Evolutionary conservation across 1,140 invertebrate genomes (phyloP).

Genomic region (Magallana gigas): DNA sequence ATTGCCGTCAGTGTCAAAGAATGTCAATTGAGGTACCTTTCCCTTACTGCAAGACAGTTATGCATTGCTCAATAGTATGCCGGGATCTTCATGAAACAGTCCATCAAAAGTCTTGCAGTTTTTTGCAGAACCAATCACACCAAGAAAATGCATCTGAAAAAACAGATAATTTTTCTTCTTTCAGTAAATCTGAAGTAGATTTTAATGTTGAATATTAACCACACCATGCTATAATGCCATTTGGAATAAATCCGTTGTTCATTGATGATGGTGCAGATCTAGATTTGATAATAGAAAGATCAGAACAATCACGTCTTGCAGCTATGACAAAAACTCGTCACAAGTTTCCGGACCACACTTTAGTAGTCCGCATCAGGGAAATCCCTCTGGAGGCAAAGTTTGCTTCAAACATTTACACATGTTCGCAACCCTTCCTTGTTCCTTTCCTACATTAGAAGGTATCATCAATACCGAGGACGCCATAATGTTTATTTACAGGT

Average conservation of each 20-base stretch:
- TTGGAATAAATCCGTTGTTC: neutral
- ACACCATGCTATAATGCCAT: neutral
- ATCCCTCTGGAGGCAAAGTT: neutral
- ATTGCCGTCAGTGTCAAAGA: neutral
- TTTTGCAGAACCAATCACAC: neutral
- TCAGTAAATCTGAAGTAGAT: too few relatives aligned
- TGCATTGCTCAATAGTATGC: neutral
- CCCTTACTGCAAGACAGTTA: neutral
- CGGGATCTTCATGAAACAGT: neutral
- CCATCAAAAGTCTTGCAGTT: neutral
- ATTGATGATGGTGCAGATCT: slow-evolving; percentile 3
- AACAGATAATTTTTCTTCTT: too few relatives aligned
- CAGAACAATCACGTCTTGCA: neutral
- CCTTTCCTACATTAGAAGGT: slow-evolving; percentile 1
- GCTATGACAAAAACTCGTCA: neutral
- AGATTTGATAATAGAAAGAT: neutral
- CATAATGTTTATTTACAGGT: slow-evolving; percentile 25
- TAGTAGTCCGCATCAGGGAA: neutral
- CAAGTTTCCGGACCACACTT: neutral
- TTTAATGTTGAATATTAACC: neutral
- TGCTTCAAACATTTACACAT: neutral
- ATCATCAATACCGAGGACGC: neutral
- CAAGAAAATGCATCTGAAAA: too few relatives aligned
- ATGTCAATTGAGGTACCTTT: neutral
- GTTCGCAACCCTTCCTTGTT: neutral